Base-by-base conservation (phyloP, 2,113 vertebrate species). In the Numida meleagris region DNA sequence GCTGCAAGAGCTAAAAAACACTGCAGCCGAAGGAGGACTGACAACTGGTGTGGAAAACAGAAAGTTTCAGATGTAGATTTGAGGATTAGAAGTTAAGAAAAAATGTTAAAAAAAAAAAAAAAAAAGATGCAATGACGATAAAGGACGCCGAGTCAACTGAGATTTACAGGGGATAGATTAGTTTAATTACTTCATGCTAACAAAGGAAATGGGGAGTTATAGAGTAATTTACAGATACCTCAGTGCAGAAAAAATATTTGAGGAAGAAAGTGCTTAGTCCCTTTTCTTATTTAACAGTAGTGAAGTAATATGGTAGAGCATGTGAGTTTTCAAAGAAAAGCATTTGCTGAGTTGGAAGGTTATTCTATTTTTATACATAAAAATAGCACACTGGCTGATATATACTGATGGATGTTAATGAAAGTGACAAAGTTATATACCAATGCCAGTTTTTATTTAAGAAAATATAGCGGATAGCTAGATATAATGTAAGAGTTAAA, bases 201-300 rank as follows among this genome's bases (percentile, higher is more conserved):
- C 67, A 82, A 80, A 80, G 59, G 57, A 89, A 89, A 70, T 74
- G 48, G 31, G 33, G 25, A 82, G 72, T 92, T 87, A 59, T 10
- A 88, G 86, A 85, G 67, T 59, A 77, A 80, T 87, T 94, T 82
- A 86, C 19, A 74, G 77, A 83, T 83, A 78, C 2, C 43, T 76
- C 45, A 66, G n/a, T 50, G n/a, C 33, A 76, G 79, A 92, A 72
- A 76, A 80, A 59, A 9, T 84, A 73, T 20, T 70, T 63, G 25
- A 29, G 27, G 38, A 46, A 76, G 72, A 76, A 92, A 68, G 14
- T 10, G 9, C 86, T 51, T 57, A 27, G 31, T 88, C 24, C 23
- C 24, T 66, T 6, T 24, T 13, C 40, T 72, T 68, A n/a, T 53
- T 62, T 80, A 67, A 67, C 20, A 62, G 21, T 38, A 43, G 40